Evolutionary conservation across 2,797 vertebrate genomes (phyloP), one percentile per base, ranked within the genome.

Genomic region (Enteromius afrohamiltoni): DNA sequence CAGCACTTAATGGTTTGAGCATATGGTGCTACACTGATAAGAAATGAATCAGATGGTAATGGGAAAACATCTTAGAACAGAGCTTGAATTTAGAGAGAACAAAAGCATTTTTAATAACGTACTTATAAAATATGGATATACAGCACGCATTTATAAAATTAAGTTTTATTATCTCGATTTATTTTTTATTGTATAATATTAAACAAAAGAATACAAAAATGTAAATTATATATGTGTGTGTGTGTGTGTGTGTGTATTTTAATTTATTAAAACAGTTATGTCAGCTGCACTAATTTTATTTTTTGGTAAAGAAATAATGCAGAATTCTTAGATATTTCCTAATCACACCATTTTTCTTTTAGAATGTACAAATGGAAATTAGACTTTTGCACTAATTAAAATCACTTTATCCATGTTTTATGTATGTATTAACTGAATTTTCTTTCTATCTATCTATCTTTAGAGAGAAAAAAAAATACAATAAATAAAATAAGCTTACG

Each of bases 11-110:
- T 51, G 79, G 1, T 37, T 70, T 21, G 8, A 74, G 80, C 55
- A 51, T 62, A 82, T 82, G 80, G 69, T 26, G 55, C 49, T 64
- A n/a, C 42, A 23, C 55, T 55, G 29, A 60, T 75, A 34, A 84
- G 19, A 62, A 47, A 60, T 79, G 16, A 84, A 64, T 84, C 77
- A 79, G 69, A 58, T 51, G n/a, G 58, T 73, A 37, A 73, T 74
- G 80, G 29, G 29, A 71, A 47, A 26, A 37, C 51, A 53, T 29
- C 17, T 42, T 29, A 19, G 9, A 47, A 62, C 14, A 49, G 45
- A 49, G 14, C 40, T 49, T 45, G 23, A 58, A 45, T 53, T 53
- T 6, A n/a, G 64, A 31, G 7, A 11, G 13, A 79, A n/a, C 16
- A 60, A 55, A 17, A 69, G 65, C n/a, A 19, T 55, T 67, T 51